Conservation (phyloP, 2,888 invertebrate genomes). For the Neocrepidodera transversa region DNA sequence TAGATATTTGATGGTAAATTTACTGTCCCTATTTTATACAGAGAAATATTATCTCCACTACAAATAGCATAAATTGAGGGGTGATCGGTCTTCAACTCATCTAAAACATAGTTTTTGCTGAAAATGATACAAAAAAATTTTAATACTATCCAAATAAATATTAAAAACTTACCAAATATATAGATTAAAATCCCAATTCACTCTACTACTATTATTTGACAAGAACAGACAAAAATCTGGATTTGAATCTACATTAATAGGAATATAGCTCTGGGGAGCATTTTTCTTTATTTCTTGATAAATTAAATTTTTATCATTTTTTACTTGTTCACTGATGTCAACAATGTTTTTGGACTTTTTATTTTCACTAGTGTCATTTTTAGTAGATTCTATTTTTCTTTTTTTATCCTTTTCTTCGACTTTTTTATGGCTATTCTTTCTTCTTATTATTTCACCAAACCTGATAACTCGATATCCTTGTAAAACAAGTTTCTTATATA, state of each 20-base stretch:
- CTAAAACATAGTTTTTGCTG: slow-evolving; percentile 32
- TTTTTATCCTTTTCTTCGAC: not conserved
- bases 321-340: not conserved
- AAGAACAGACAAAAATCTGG: slow-evolving; percentile 49
- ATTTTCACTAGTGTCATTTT: not conserved
- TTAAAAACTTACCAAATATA: slow-evolving; percentile 45
- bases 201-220: slow-evolving; percentile 41
- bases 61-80: slow-evolving; percentile 46
- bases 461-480: slow-evolving; percentile 48
- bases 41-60: slow-evolving; percentile 44
- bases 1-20: slow-evolving; percentile 37
- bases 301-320: slow-evolving; percentile 38
- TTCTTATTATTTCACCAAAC: slow-evolving; percentile 30
- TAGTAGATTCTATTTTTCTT: not conserved
- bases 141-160: slow-evolving; percentile 13
- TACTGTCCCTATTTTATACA: slow-evolving; percentile 45
- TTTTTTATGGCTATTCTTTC: slow-evolving; percentile 15
- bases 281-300: slow-evolving; percentile 43
- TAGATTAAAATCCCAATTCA: slow-evolving; percentile 44
- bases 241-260: not conserved
- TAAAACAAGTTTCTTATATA: slow-evolving; percentile 50
- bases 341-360: not conserved
- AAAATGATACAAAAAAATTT: slow-evolving; percentile 29
- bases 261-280: slow-evolving; percentile 40
- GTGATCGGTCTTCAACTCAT: slow-evolving; percentile 18